Base-by-base conservation (phyloP, 2,888 invertebrate species). In the Anticlea derivata region DNA sequence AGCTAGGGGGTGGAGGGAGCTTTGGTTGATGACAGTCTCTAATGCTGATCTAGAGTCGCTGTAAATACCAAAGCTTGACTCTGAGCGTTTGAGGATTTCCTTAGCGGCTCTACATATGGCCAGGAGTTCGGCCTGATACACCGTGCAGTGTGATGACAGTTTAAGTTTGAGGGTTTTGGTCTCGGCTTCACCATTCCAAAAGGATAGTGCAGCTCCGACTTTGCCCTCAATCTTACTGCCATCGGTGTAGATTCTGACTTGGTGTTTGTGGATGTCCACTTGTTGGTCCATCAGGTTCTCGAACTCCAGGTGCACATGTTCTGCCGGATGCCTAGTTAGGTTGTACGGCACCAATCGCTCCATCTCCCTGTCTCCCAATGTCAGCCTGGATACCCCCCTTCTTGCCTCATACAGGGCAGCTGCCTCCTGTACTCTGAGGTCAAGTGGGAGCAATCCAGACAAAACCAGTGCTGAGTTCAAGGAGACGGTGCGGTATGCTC, bases 41-140 rank as follows among this genome's bases (percentile, higher is more conserved):
- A 45, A 24, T 1, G 50, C 12, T 0, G 50, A 34, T 1, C 44
- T 33, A 0, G 50, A 50, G 23, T 50, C 50, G 10, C 55, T 38
- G 12, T 39, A 55, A 5, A 55, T 24, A 0, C 27, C 31, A n/a
- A 8, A 40, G 1, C 11, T 29, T 0, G 5, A 0, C 7, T 48
- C 31, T 0, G n/a, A 0, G n/a, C 51, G 3, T 2, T 27, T 24
- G 0, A 35, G 29, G 1, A 47, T 20, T n/a, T 33, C 31, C 4
- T 5, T 10, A 0, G 45, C 11, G 1, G 39, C 40, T 5, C 7
- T 22, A 0, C 23, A 17, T 17, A 45, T 40, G 1, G 47, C 47
- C 11, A 50, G n/a, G 0, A 50, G 13, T 29, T 50, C 44, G 0
- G 46, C 44, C 24, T 50, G 17, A 20, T n/a, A n/a, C n/a, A n/a